These are phyloP conservation scores for Leptinotarsa juncta DNA, from an alignment of 2,888 invertebrate species.

Conservation along the genomic window DNA sequence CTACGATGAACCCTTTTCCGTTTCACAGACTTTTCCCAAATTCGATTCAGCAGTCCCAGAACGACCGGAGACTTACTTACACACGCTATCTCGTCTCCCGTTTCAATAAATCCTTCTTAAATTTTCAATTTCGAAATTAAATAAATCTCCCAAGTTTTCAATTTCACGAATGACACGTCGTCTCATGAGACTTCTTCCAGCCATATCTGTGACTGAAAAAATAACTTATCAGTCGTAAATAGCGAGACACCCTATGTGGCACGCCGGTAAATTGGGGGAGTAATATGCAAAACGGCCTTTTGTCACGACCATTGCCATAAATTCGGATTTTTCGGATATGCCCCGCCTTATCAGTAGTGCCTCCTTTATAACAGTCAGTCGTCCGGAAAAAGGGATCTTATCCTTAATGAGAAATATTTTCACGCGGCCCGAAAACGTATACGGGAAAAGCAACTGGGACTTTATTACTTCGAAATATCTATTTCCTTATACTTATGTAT, in stretches of 20 bases:
- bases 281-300: conserved; percentile 62
- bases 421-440: background rate
- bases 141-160: conserved; percentile 20
- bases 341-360: conserved; percentile 35
- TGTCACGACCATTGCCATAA: conserved; percentile 60
- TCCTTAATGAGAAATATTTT: conserved; percentile 2
- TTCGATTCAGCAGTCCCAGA: background rate
- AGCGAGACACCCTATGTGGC: conserved; percentile 44
- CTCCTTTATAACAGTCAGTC: conserved; percentile 34
- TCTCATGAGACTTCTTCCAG: conserved; percentile 23
- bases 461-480: too few relatives aligned
- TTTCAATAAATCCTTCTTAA: conserved; percentile 16
- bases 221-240: conserved; percentile 49
- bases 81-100: background rate
- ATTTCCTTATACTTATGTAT: too few relatives aligned
- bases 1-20: too few relatives aligned
- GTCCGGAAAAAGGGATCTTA: conserved; percentile 1
- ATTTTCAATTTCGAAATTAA: conserved; percentile 3
- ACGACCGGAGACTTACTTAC: background rate
- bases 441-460: background rate
- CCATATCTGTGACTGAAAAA: conserved; percentile 43
- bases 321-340: conserved; percentile 55
- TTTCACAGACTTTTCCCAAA: background rate
- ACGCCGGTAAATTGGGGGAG: conserved; percentile 47
- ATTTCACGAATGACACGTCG: conserved; percentile 17